phyloP scores from a whole-genome alignment of 1,140 invertebrate genomes.

The Macrocentrus cingulum region DNA sequence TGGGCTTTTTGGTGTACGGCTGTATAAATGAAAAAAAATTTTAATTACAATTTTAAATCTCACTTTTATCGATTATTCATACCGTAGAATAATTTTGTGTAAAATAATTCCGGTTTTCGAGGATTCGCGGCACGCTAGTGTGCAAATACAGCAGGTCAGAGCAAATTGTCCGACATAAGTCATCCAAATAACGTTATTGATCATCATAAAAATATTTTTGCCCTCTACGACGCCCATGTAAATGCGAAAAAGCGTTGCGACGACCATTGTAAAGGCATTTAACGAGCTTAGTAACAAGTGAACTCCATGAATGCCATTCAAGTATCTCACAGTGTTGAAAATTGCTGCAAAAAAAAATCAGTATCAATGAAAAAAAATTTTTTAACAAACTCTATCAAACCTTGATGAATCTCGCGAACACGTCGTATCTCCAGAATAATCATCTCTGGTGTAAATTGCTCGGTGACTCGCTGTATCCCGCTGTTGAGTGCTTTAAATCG shows the following conservation, averaged over 20 bases:
- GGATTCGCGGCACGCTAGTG: slow-evolving; percentile 31
- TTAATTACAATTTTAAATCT: not conserved
- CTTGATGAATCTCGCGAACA: slow-evolving; percentile 36
- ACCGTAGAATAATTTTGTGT: slow-evolving; percentile 30
- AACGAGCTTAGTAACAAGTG: slow-evolving; percentile 39
- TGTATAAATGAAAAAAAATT: slow-evolving; percentile 6
- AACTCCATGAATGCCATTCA: slow-evolving; percentile 38
- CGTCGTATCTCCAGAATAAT: slow-evolving; percentile 36
- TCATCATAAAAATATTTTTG: slow-evolving; percentile 37
- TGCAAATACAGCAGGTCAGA: slow-evolving; percentile 37
- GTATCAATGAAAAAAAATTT: too few relatives aligned
- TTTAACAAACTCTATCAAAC: too few relatives aligned
- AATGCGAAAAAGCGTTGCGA: slow-evolving; percentile 42
- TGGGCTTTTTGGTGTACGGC: slow-evolving; percentile 24
- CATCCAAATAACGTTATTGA: slow-evolving; percentile 45
- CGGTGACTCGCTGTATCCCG: slow-evolving; percentile 28
- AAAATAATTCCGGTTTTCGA: slow-evolving; percentile 32
- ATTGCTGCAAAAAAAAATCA: slow-evolving; percentile 29
- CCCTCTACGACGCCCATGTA: slow-evolving; percentile 43
- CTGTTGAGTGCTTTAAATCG: slow-evolving; percentile 36
- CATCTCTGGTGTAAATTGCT: slow-evolving; percentile 8
- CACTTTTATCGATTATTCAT: not conserved
- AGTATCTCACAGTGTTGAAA: slow-evolving; percentile 31
- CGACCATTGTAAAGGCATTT: slow-evolving; percentile 43
- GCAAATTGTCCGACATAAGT: slow-evolving; percentile 36